Conservation (phyloP, 2,113 vertebrate genomes). For the Dermatemys mawii region DNA sequence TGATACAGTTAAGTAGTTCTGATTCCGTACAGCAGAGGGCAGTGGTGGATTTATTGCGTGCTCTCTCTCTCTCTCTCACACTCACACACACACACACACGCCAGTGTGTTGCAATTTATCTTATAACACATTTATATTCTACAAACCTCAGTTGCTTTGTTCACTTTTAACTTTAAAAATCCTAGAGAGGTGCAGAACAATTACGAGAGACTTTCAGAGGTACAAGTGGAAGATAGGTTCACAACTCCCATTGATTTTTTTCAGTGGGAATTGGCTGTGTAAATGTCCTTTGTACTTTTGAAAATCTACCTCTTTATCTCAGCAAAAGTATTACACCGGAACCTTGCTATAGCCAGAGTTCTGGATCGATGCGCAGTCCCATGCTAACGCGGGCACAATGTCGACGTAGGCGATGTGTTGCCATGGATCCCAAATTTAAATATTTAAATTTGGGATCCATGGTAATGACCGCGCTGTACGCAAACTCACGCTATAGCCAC, state of each 20-base stretch:
- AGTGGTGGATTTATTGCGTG: neutral
- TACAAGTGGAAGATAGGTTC: neutral
- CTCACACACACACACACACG: neutral
- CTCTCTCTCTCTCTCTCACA: no score
- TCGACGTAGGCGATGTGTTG: no score
- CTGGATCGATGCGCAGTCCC: no score
- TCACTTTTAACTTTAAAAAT: neutral
- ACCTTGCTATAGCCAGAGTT: no score
- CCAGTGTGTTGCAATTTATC: accelerated
- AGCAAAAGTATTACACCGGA: neutral
- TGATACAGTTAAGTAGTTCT: accelerated
- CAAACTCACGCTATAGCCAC: no score
- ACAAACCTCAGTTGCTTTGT: constrained; percentile 5
- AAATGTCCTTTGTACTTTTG: constrained; percentile 41
- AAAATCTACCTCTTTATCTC: constrained; percentile 38
- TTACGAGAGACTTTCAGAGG: neutral
- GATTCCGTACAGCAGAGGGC: accelerated
- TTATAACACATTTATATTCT: neutral
- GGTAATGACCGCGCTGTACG: no score
- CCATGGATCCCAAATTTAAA: no score
- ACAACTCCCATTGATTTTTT: neutral
- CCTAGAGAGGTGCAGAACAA: neutral
- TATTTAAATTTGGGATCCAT: no score
- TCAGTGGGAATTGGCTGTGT: accelerated
- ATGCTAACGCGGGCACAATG: no score